Evolutionary conservation across 2,113 vertebrate genomes (phyloP).

Genomic region (Chrysemys picta): DNA sequence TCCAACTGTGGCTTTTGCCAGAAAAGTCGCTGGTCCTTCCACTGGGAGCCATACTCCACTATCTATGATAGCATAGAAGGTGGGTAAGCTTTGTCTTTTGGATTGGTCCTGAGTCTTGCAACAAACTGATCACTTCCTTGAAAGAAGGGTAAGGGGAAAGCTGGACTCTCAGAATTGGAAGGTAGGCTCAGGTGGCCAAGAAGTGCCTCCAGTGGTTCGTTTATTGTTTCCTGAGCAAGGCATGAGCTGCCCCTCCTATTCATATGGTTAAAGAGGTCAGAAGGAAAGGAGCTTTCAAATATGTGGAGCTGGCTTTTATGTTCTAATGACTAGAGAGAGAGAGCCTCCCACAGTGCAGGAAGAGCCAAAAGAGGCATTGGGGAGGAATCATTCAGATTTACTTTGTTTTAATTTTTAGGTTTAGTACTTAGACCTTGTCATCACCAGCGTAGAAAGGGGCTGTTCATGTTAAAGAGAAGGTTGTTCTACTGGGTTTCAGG

Average conservation of each 20-base stretch:
- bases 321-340: neutral
- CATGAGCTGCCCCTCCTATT: neutral
- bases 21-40: neutral
- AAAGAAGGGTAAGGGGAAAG: neutral
- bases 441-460: neutral
- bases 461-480: neutral
- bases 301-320: neutral
- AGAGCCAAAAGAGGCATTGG: neutral
- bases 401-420: neutral
- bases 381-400: neutral
- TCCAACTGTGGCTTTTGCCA: neutral
- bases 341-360: neutral
- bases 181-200: neutral
- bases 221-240: neutral
- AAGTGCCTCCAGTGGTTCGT: neutral
- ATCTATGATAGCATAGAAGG: neutral
- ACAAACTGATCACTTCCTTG: neutral
- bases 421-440: neutral
- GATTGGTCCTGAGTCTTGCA: neutral
- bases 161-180: neutral
- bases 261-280: neutral
- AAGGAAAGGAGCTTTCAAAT: neutral
- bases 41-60: neutral
- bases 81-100: neutral
- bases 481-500: neutral